Conservation (phyloP, 2,113 vertebrate genomes). For the Nipponia nippon region DNA sequence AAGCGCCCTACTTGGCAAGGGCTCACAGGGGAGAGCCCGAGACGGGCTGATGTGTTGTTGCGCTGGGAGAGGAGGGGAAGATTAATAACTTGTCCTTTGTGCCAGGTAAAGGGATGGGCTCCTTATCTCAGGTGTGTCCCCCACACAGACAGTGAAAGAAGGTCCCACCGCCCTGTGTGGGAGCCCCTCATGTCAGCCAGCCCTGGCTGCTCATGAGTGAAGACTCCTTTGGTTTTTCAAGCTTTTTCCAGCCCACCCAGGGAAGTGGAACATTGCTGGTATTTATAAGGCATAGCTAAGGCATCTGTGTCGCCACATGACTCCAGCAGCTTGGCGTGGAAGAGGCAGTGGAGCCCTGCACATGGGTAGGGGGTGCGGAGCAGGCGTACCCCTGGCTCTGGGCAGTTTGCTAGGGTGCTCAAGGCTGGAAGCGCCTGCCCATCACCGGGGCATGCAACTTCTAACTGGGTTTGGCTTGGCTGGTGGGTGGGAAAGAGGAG, state of each 20-base stretch:
- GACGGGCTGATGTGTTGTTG: neutral
- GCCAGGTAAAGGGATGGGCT: neutral
- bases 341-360: neutral
- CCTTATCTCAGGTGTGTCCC: neutral
- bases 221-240: neutral
- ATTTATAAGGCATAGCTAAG: neutral
- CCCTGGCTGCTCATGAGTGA: neutral
- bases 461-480: neutral
- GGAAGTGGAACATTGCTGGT: neutral
- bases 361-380: neutral
- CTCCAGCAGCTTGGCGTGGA: fast-evolving
- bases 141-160: neutral
- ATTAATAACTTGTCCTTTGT: neutral
- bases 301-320: fast-evolving
- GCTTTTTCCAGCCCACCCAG: neutral
- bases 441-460: neutral
- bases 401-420: neutral
- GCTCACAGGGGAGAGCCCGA: neutral
- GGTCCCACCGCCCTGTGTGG: fast-evolving
- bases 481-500: neutral
- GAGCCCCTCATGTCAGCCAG: neutral
- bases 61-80: neutral
- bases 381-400: fast-evolving
- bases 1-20: neutral
- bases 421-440: neutral